phyloP scores from a whole-genome alignment of 1,140 invertebrate genomes.

The Semibalanus balanoides region DNA sequence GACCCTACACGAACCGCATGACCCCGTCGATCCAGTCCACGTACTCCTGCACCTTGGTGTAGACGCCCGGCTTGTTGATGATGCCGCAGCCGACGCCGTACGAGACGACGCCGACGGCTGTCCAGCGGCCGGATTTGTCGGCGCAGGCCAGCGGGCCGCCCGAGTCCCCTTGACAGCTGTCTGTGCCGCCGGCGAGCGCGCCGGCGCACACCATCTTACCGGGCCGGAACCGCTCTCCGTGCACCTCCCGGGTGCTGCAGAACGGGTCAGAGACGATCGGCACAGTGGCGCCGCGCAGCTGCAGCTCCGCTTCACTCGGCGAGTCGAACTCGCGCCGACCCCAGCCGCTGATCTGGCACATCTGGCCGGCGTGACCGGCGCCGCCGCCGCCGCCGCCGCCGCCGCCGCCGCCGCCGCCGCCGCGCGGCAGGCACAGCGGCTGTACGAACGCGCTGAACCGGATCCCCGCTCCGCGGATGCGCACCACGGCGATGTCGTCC shows the following conservation, averaged over 20 bases:
- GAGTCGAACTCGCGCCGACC: conserved; percentile 5
- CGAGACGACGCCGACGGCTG: conserved; percentile 39
- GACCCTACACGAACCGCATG: not conserved
- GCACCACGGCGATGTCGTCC: not conserved
- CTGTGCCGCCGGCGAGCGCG: conserved; percentile 55
- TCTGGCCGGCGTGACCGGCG: not conserved
- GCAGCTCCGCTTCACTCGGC: not conserved
- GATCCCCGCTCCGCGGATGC: not conserved
- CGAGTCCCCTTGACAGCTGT: conserved; percentile 78
- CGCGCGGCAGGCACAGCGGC: conserved; percentile 13
- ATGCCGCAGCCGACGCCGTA: conserved; percentile 62
- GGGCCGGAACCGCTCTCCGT: conserved; percentile 42
- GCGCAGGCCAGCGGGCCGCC: conserved; percentile 47
- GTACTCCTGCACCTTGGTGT: conserved; percentile 65
- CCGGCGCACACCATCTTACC: conserved; percentile 80
- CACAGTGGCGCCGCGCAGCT: conserved; percentile 34
- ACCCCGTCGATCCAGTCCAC: conserved; percentile 38
- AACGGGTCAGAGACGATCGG: conserved; percentile 36
- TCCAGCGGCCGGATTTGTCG: conserved; percentile 36
- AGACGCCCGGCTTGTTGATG: conserved; percentile 63
- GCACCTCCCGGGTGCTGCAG: conserved; percentile 36
- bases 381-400: not conserved
- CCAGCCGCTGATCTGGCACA: conserved; percentile 16
- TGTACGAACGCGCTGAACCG: conserved; percentile 10
- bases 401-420: not conserved